Percentiles rank a stretch among this genome's conserved stretches.
Conservation (phyloP, 2,113 vertebrate genomes). For the Dinomys branickii region DNA sequence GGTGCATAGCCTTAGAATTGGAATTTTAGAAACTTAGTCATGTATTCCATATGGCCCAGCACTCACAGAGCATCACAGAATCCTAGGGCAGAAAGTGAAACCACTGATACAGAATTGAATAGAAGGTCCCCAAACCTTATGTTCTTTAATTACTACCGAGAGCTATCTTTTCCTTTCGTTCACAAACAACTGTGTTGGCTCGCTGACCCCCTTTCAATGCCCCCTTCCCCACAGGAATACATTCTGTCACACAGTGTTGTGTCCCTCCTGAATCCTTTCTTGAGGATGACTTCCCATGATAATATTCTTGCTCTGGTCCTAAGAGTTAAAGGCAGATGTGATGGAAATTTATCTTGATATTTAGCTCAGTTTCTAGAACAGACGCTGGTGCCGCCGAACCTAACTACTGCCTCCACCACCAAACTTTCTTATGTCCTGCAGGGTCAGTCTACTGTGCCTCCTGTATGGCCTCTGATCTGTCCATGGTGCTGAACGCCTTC, state of each 20-base stretch:
- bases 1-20: neutral
- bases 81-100: neutral
- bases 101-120: neutral
- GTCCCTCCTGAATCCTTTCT: neutral
- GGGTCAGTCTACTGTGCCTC: accelerated
- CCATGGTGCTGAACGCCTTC: slow-evolving; percentile 66
- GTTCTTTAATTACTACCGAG: neutral
- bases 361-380: neutral
- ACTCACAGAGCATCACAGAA: neutral
- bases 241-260: neutral
- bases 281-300: neutral
- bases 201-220: neutral
- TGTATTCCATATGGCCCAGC: neutral
- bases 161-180: neutral
- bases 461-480: neutral
- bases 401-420: neutral
- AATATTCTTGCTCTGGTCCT: neutral
- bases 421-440: neutral
- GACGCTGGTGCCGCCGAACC: neutral
- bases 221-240: neutral
- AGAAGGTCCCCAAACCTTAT: neutral
- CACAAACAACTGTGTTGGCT: neutral
- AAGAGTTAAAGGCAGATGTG: neutral
- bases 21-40: neutral
- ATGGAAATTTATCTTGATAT: slow-evolving; percentile 14